Evolutionary conservation across 2,797 vertebrate genomes (phyloP), one percentile per base, ranked within the genome.

Genomic region (Cottoperca gobio): DNA sequence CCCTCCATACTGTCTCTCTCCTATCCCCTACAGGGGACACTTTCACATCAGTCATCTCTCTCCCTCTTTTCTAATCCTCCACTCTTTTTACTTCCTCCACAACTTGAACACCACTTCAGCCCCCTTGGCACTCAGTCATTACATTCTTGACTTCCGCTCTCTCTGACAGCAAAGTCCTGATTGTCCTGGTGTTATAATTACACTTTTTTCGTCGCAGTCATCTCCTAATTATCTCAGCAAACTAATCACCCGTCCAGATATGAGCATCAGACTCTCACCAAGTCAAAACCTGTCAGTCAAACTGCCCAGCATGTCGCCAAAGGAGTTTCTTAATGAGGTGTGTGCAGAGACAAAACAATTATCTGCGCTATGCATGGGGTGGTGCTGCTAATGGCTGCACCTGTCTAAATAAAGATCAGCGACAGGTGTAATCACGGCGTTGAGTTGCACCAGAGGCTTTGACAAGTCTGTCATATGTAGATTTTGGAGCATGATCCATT

Each of bases 111-210:
- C 46, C 17, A 50, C 60, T 50, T 23, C 39, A 12, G 1, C 26
- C 14, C 10, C 37, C 46, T 26, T 23, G 13, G 10, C 26, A 13
- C 46, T 64, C 17, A 14, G 37, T 76, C 45, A 49, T 60, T 40
- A 45, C 37, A 35, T 33, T 28, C 43, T 52, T 60, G 40, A 70
- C 68, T 63, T 70, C 37, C 49, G 19, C 8, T 16, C 42, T 50
- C 63, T 63, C 21, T 11, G 64, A 48, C 50, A 72, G 57, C 53
- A 3, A 55, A 60, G 48, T 81, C 66, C 69, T 86, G 87, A 93
- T 85, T 86, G 67, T 70, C 81, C 76, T 40, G 70, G 53, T 40
- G 82, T 69, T 86, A 68, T 88, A 90, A 92, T 91, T 85, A 81
- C 37, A 76, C 58, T 40, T 21, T 61, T 49, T 70, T 77, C 43